These are phyloP conservation scores for Geophilus truncorum DNA, from an alignment of 2,888 invertebrate species.

Conservation along the genomic window DNA sequence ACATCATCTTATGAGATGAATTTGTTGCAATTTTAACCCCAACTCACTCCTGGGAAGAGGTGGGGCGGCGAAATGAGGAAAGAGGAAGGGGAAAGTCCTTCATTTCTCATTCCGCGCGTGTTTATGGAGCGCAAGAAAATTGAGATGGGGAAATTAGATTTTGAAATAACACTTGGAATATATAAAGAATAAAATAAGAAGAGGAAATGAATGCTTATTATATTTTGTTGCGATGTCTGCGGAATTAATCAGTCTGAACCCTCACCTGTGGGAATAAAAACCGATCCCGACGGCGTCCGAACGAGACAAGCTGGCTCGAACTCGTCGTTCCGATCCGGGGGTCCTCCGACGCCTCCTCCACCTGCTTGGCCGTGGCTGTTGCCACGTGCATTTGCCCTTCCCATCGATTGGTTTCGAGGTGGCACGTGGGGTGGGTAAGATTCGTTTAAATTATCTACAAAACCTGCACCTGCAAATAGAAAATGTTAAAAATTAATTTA, in stretches of 20 bases:
- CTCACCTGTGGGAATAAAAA: slow-evolving; percentile 67
- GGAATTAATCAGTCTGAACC: not conserved
- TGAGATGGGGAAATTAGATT: not conserved
- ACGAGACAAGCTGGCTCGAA: slow-evolving; percentile 72
- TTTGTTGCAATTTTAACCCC: not conserved
- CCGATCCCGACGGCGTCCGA: slow-evolving; percentile 85
- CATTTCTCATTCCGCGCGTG: slow-evolving; percentile 5
- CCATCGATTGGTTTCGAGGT: slow-evolving; percentile 37
- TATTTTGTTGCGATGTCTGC: not conserved
- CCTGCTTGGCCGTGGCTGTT: slow-evolving; percentile 32
- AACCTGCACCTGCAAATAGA: slow-evolving; percentile 34
- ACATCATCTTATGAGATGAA: not conserved
- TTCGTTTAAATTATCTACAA: slow-evolving; percentile 36
- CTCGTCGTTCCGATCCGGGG: slow-evolving; percentile 37
- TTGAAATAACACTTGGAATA: not conserved
- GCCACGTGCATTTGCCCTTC: slow-evolving; percentile 31
- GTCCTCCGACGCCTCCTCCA: slow-evolving; percentile 30
- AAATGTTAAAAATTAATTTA: not conserved
- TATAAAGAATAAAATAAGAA: too few relatives aligned
- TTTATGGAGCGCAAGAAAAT: not conserved
- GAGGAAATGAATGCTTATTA: not conserved
- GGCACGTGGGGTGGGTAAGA: slow-evolving; percentile 37
- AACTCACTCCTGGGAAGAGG: too few relatives aligned
- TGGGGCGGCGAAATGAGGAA: too few relatives aligned
- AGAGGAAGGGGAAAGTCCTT: not conserved